These are phyloP conservation scores for Ranitomeya imitator DNA, from an alignment of 2,113 vertebrate species.

Conservation along the genomic window DNA sequence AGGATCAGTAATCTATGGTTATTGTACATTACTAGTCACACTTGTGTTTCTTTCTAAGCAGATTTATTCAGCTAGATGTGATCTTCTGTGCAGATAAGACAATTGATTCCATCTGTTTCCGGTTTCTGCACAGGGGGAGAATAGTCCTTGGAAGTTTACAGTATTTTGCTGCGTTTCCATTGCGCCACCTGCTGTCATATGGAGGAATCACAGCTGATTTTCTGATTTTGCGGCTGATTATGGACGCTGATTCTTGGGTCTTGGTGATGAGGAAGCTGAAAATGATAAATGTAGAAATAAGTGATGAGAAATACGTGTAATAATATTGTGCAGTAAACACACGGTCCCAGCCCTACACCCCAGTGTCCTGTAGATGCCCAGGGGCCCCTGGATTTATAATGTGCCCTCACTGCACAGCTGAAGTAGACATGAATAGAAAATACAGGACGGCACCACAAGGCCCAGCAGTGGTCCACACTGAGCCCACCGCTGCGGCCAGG, in stretches of 20 bases:
- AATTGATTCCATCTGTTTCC: conserved; percentile 1
- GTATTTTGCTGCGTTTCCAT: not conserved
- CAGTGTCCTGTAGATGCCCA: too few species aligned
- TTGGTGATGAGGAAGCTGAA: not conserved
- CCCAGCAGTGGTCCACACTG: too few species aligned
- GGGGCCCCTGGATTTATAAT: too few species aligned
- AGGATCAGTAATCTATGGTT: too few species aligned
- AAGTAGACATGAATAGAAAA: too few species aligned
- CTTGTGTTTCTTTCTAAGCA: not conserved
- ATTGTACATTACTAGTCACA: not conserved
- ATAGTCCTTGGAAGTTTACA: not conserved
- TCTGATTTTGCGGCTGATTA: not conserved
- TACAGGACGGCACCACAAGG: too few species aligned
- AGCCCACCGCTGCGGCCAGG: too few species aligned
- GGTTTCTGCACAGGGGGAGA: not conserved
- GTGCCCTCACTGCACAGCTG: too few species aligned
- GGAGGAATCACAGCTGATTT: not conserved
- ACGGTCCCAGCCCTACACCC: too few species aligned
- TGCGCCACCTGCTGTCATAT: not conserved
- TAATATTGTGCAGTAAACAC: not conserved
- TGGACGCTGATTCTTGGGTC: not conserved
- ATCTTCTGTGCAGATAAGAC: not conserved
- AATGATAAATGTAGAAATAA: not conserved
- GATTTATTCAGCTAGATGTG: not conserved
- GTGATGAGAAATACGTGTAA: not conserved